phyloP scores from a whole-genome alignment of 2,113 vertebrate genomes.

The Nothocercus nigrocapillus region DNA sequence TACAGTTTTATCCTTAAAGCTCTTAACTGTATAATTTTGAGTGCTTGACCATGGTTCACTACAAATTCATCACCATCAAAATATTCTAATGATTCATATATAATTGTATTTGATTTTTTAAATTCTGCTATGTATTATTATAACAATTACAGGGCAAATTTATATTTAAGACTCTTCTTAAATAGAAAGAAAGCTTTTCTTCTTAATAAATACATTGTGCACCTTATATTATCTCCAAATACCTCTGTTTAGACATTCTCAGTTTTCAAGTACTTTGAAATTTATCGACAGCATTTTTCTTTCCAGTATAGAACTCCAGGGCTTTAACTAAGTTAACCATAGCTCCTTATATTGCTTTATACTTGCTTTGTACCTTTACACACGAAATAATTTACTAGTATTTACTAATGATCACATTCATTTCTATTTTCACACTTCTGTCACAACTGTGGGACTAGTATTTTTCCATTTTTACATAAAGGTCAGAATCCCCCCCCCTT shows the following conservation, averaged over 20 bases:
- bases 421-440: neutral
- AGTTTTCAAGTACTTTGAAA: neutral
- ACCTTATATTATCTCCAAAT: neutral
- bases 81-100: neutral
- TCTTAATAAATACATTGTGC: neutral
- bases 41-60: neutral
- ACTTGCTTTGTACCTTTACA: neutral
- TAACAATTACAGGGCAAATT: neutral
- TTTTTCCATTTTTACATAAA: neutral
- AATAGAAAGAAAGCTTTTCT: neutral
- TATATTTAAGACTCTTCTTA: neutral
- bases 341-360: neutral
- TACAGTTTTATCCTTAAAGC: neutral
- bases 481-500: neutral
- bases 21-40: neutral
- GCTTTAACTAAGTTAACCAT: neutral
- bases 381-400: neutral
- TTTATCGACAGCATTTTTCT: neutral
- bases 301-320: neutral
- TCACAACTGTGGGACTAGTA: neutral
- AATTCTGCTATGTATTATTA: neutral
- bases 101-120: neutral
- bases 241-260: neutral
- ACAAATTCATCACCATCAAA: neutral
- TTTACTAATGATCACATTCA: neutral